Conservation (phyloP, 2,113 vertebrate species). For the Pterocles burchelli region DNA sequence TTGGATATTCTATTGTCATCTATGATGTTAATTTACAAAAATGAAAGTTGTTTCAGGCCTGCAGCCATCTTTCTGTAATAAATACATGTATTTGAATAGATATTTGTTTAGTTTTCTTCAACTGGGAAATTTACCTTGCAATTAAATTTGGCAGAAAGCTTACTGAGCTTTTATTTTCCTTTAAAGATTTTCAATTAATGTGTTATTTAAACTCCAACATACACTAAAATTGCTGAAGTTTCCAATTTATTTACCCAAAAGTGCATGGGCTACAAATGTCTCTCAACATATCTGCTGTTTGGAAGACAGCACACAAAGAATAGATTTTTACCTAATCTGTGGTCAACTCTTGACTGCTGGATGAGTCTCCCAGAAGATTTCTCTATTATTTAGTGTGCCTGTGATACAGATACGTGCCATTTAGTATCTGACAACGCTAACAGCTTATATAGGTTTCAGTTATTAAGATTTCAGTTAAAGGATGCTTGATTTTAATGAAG, state of each 20-base stretch:
- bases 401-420: background rate
- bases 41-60: background rate
- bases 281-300: background rate
- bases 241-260: background rate
- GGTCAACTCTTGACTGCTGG: background rate
- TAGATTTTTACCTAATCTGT: background rate
- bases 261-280: background rate
- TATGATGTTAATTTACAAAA: background rate
- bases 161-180: background rate
- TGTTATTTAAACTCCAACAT: background rate
- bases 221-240: background rate
- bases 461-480: background rate
- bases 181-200: background rate
- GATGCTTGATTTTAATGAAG: background rate
- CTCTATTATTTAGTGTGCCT: background rate
- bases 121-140: background rate
- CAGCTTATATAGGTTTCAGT: background rate
- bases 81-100: background rate
- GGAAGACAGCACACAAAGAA: background rate
- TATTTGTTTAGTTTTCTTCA: background rate
- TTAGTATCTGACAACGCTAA: background rate
- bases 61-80: background rate
- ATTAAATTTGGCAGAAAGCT: background rate
- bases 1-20: background rate
- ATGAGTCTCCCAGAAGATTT: background rate